phyloP scores from a whole-genome alignment of 2,888 invertebrate species.

The Herminia tarsipennalis region DNA sequence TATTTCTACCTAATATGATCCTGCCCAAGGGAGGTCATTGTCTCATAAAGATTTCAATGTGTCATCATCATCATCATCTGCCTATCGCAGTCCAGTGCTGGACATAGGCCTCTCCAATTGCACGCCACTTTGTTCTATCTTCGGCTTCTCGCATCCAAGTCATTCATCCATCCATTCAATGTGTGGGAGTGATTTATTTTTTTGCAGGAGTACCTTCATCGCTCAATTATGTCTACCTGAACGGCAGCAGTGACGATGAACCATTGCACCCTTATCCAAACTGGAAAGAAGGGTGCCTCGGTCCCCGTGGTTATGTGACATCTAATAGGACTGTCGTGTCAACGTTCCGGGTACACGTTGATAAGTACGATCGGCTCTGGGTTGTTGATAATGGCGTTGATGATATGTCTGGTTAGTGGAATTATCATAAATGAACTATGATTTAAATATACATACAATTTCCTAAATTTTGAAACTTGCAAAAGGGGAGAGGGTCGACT shows the following conservation, averaged over 20 bases:
- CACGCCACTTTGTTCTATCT: too few species aligned
- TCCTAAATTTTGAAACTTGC: too few species aligned
- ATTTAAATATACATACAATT: too few species aligned
- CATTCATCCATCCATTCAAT: background rate
- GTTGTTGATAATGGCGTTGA: constrained; percentile 91
- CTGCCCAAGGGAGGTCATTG: too few species aligned
- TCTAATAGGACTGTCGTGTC: constrained; percentile 87
- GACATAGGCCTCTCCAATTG: too few species aligned
- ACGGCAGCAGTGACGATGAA: constrained; percentile 86
- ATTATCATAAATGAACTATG: background rate
- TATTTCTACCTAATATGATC: too few species aligned
- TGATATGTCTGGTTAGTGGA: constrained; percentile 86
- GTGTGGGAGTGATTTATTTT: background rate
- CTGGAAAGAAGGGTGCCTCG: constrained; percentile 90
- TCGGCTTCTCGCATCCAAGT: background rate
- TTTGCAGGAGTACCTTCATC: constrained; percentile 63
- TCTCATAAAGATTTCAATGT: too few species aligned
- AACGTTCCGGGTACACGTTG: constrained; percentile 89
- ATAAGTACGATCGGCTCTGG: constrained; percentile 91
- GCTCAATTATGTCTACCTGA: constrained; percentile 83
- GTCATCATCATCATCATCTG: too few species aligned
- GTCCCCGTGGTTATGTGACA: constrained; percentile 50
- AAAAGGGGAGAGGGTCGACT: too few species aligned
- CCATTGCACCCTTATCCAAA: constrained; percentile 89
- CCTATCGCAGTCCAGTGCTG: too few species aligned